These are phyloP conservation scores for Lutjanus erythropterus DNA, from an alignment of 2,113 vertebrate species.

Conservation along the genomic window DNA sequence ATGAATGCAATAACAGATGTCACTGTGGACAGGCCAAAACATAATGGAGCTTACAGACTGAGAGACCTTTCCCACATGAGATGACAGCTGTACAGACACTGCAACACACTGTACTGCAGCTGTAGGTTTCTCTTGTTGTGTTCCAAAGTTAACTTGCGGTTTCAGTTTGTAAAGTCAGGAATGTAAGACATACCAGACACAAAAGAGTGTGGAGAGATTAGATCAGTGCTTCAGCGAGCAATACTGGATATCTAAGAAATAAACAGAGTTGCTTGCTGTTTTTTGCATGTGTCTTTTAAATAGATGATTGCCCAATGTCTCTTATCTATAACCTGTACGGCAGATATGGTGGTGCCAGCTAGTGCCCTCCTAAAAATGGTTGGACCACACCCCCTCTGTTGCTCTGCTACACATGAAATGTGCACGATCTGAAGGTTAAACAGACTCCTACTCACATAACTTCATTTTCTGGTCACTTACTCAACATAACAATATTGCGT, in stretches of 20 bases:
- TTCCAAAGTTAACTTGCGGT: neutral
- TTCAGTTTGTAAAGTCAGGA: neutral
- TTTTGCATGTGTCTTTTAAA: neutral
- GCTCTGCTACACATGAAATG: neutral
- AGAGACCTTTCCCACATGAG: neutral
- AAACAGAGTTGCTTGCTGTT: too few species aligned
- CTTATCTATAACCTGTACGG: neutral
- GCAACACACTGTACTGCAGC: neutral
- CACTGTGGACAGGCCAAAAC: neutral
- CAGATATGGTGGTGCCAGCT: too few species aligned
- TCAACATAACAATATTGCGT: neutral
- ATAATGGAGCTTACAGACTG: neutral
- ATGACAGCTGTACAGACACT: constrained; percentile 13
- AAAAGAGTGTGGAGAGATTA: neutral
- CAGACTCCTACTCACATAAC: neutral
- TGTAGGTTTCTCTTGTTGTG: neutral
- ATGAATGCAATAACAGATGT: neutral
- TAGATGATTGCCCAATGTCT: neutral
- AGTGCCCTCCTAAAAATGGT: neutral
- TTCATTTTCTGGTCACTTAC: neutral
- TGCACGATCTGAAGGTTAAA: neutral
- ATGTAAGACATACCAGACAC: constrained; percentile 20
- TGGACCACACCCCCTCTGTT: neutral
- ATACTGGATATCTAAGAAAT: neutral
- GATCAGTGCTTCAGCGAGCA: neutral